phyloP scores from a whole-genome alignment of 2,888 invertebrate genomes.

The Himalopsyche anomala region DNA sequence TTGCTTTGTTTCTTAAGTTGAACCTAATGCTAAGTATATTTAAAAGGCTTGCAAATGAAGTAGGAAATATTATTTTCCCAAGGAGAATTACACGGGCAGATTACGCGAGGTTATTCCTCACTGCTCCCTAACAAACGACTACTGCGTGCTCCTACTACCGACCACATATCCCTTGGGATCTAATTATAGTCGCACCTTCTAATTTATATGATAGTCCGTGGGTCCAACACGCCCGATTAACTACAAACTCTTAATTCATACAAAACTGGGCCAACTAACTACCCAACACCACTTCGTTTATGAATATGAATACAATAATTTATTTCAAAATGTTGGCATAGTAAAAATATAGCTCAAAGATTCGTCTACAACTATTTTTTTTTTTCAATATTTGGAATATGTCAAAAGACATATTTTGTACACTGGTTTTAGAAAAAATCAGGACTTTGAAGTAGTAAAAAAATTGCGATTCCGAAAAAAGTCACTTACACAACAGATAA shows the following conservation, averaged over 20 bases:
- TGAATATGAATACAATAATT: background rate
- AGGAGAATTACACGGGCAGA: slow-evolving; percentile 12
- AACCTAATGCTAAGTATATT: too few species aligned
- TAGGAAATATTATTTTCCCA: slow-evolving; percentile 20
- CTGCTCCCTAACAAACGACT: slow-evolving; percentile 54
- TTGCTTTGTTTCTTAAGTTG: too few species aligned
- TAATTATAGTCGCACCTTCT: slow-evolving; percentile 55
- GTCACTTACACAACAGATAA: too few species aligned
- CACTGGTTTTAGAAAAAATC: too few species aligned
- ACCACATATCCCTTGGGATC: slow-evolving; percentile 47
- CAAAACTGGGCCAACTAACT: slow-evolving; percentile 23
- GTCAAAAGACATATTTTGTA: too few species aligned
- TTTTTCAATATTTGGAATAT: too few species aligned
- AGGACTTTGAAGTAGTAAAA: too few species aligned
- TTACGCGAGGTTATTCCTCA: background rate
- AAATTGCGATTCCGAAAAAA: too few species aligned
- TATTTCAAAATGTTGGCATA: too few species aligned
- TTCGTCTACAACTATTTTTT: too few species aligned
- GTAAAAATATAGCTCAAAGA: too few species aligned
- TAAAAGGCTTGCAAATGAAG: background rate
- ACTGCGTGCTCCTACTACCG: slow-evolving; percentile 47
- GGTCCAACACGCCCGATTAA: background rate
- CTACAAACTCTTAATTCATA: slow-evolving; percentile 29
- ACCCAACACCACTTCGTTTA: background rate
- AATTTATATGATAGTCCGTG: slow-evolving; percentile 52